These are phyloP conservation scores for Coturnix japonica DNA, from an alignment of 2,113 vertebrate species.

Conservation along the genomic window DNA sequence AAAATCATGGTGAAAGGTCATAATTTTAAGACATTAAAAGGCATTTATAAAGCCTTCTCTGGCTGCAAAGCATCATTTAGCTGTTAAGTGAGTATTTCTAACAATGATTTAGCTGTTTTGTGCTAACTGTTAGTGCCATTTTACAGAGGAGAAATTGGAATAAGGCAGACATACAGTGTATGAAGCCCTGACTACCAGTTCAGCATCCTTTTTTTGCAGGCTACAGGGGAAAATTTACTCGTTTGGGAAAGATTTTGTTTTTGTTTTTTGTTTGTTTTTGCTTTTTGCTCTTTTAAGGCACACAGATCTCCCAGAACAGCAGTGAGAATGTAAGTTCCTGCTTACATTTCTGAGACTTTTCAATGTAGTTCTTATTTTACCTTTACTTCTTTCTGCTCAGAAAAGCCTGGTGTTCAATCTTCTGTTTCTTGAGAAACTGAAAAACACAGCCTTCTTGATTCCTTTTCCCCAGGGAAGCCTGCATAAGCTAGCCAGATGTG, in stretches of 20 bases:
- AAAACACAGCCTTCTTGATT: not conserved
- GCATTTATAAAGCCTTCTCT: not conserved
- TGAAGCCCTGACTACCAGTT: not conserved
- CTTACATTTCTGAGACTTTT: not conserved
- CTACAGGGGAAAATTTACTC: not conserved
- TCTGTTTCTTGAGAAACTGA: not conserved
- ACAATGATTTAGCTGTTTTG: not conserved
- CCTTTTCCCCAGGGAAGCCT: not conserved
- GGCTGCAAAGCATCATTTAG: not conserved
- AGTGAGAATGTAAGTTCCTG: not conserved
- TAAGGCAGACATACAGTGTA: not conserved
- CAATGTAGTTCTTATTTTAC: not conserved
- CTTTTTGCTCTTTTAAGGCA: not conserved
- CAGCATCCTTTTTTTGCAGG: not conserved
- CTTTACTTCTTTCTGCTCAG: not conserved
- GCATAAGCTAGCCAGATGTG: accelerated
- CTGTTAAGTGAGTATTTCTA: not conserved
- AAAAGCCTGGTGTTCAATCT: not conserved
- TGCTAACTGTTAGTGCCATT: not conserved
- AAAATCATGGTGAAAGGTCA: not conserved
- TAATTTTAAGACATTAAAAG: not conserved
- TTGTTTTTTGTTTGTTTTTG: not conserved
- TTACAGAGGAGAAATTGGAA: not conserved
- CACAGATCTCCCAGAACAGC: not conserved
- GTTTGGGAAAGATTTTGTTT: not conserved